Percentiles rank a stretch among this genome's conserved stretches.
phyloP scores from a whole-genome alignment of 2,888 invertebrate genomes.

The Imbricaverruca yamaguchii region DNA sequence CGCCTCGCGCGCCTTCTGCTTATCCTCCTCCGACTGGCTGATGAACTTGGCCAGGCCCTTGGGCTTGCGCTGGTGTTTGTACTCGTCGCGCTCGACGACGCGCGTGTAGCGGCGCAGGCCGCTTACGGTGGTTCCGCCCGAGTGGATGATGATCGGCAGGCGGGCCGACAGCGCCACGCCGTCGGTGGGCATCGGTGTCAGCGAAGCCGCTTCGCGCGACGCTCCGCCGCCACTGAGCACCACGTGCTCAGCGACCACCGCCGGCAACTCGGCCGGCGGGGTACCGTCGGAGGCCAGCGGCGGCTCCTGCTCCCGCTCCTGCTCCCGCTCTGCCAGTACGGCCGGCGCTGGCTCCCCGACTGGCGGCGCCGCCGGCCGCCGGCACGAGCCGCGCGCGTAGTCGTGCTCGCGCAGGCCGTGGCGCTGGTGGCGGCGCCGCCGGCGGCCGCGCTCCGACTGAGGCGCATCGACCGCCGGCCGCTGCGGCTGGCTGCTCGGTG shows the following conservation, averaged over 20 bases:
- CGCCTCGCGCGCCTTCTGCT: constrained; percentile 35
- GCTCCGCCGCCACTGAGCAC: not conserved
- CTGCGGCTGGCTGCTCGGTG: not conserved
- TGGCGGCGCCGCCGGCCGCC: not conserved
- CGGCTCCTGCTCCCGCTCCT: not conserved
- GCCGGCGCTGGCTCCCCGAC: not conserved
- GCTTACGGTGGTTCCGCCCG: not conserved
- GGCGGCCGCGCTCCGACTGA: not conserved
- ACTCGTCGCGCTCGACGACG: constrained; percentile 35
- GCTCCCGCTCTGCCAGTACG: not conserved
- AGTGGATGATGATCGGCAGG: constrained; percentile 26
- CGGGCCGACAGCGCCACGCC: constrained; percentile 24
- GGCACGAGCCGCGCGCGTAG: not conserved
- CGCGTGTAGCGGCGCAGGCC: constrained; percentile 15
- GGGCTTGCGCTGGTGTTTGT: constrained; percentile 39
- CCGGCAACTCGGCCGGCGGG: not conserved
- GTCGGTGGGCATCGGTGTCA: not conserved
- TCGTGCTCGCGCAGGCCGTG: not conserved
- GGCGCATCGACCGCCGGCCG: not conserved
- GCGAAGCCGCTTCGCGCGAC: no score
- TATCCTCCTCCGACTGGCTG: constrained; percentile 39
- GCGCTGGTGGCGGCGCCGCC: not conserved
- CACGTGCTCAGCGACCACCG: constrained; percentile 11
- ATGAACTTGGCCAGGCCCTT: constrained; percentile 47
- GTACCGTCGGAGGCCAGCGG: not conserved